These are phyloP conservation scores for Erethizon dorsatum DNA, from an alignment of 2,797 vertebrate genomes.

Conservation along the genomic window DNA sequence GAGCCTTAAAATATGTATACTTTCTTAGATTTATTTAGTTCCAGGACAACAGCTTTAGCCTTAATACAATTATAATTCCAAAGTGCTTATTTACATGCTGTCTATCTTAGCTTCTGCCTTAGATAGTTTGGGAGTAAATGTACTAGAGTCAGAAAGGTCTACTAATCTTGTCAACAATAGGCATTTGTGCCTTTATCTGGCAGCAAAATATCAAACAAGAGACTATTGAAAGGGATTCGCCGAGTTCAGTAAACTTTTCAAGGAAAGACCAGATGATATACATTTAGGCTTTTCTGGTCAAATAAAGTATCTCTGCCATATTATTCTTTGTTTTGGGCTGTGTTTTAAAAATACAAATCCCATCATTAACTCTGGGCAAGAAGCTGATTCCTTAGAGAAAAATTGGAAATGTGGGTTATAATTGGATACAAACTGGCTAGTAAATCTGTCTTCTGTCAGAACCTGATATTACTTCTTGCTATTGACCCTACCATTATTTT, in stretches of 20 bases:
- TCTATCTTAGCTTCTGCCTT: not conserved
- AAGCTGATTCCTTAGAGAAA: not conserved
- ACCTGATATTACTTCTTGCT: not conserved
- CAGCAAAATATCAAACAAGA: not conserved
- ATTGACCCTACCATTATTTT: rapidly evolving
- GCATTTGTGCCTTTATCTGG: not conserved
- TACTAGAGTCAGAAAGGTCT: not conserved
- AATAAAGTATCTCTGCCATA: not conserved
- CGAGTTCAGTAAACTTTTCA: not conserved
- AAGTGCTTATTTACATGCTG: not conserved
- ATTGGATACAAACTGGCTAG: not conserved
- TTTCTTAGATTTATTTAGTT: not conserved
- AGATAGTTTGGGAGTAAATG: not conserved
- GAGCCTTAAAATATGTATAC: not conserved
- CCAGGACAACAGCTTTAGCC: not conserved
- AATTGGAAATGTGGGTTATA: not conserved
- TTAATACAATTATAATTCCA: not conserved
- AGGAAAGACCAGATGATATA: not conserved
- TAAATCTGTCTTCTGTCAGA: not conserved
- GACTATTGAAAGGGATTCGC: not conserved
- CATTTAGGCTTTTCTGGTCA: not conserved
- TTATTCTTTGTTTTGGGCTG: conserved; percentile 7
- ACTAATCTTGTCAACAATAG: not conserved
- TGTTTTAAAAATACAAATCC: not conserved
- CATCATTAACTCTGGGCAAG: not conserved